Evolutionary conservation across 2,113 vertebrate genomes (phyloP).

Genomic region (Pavo muticus): DNA sequence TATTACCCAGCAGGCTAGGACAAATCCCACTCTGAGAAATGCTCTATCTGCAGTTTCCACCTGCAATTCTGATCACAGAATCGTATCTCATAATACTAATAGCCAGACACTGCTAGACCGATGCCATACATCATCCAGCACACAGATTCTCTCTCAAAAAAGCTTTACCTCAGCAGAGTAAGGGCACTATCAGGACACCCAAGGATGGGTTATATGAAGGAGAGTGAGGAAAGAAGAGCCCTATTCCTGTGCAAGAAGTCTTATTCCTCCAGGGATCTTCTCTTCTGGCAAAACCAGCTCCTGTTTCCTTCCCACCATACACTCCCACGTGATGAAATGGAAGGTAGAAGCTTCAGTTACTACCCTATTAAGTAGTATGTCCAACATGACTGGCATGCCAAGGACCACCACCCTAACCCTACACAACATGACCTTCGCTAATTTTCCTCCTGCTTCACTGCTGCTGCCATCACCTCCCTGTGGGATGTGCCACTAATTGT

Average conservation of each 20-base stretch:
- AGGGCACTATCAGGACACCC: neutral
- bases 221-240: neutral
- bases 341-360: neutral
- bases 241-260: neutral
- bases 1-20: neutral
- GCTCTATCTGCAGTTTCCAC: neutral
- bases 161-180: neutral
- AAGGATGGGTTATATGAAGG: neutral
- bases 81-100: neutral
- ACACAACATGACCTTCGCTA: neutral
- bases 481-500: neutral
- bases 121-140: neutral
- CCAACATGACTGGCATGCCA: neutral
- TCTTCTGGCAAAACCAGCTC: neutral
- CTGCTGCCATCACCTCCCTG: neutral
- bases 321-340: rapidly evolving
- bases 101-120: neutral
- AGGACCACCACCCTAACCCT: neutral
- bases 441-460: neutral
- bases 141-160: neutral
- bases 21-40: neutral
- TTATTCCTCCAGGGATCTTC: neutral
- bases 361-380: neutral
- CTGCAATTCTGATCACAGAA: neutral
- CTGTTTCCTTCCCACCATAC: neutral